A percentile compares a stretch with the other conserved stretches of the same genome.
These are phyloP conservation scores for Coturnix japonica DNA, from an alignment of 2,113 vertebrate species.

Conservation along the genomic window DNA sequence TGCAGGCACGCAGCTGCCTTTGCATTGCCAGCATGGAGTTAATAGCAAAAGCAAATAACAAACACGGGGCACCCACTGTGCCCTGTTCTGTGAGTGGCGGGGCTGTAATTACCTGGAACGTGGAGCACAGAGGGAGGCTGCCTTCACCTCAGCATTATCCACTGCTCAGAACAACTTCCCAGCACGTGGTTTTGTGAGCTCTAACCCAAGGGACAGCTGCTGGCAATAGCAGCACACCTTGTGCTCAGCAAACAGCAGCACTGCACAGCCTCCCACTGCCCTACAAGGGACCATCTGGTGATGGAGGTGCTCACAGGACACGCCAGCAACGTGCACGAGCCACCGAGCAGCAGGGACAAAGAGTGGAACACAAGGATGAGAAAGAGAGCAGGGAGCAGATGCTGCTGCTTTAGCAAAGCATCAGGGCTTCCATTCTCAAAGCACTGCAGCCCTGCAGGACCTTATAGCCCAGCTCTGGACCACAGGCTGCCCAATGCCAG, in stretches of 20 bases:
- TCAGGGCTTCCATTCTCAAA: neutral
- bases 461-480: no score
- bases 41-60: slow-evolving; percentile 60
- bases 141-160: slow-evolving; percentile 31
- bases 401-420: neutral
- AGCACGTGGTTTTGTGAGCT: neutral
- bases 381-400: neutral
- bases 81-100: slow-evolving; percentile 21
- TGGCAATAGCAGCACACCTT: neutral
- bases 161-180: slow-evolving; percentile 10
- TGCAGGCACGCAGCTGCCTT: slow-evolving; percentile 24
- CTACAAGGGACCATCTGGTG: neutral
- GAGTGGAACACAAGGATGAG: neutral
- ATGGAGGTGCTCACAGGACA: neutral
- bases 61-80: slow-evolving; percentile 61
- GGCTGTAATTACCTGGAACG: slow-evolving; percentile 73
- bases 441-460: neutral
- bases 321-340: neutral
- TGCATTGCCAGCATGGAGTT: slow-evolving; percentile 20
- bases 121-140: slow-evolving; percentile 73
- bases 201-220: slow-evolving; percentile 27
- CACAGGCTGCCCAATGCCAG: neutral
- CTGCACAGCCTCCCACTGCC: rapidly evolving
- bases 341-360: rapidly evolving
- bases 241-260: neutral